Percentiles rank a stretch among this genome's conserved stretches.
Evolutionary conservation across 92 coral and sea anemone species (phyloP).

Genomic region (Epizoanthus scotinus): DNA sequence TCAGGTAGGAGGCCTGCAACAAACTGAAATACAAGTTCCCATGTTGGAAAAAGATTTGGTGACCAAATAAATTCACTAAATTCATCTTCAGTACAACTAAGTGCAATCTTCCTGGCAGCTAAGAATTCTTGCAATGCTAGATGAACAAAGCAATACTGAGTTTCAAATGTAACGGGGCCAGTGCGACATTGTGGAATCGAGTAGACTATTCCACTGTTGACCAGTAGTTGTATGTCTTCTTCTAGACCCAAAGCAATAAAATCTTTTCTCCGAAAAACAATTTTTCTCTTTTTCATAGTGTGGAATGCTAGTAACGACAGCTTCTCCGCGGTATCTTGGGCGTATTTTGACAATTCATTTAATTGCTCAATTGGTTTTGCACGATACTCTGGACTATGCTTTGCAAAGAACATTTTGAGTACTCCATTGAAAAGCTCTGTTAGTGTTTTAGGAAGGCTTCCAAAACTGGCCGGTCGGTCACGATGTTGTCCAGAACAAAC

Average conservation of each 20-base stretch:
- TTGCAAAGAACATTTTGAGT: constrained; percentile 21
- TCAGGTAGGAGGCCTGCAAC: constrained; percentile 53
- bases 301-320: constrained; percentile 2
- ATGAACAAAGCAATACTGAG: constrained; percentile 43
- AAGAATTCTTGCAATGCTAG: constrained; percentile 57
- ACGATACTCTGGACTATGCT: constrained; percentile 13
- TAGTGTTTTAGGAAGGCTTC: constrained; percentile 16
- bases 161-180: constrained; percentile 30
- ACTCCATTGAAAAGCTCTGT: constrained; percentile 22
- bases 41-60: constrained; percentile 18
- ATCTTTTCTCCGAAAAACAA: constrained; percentile 4
- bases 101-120: constrained; percentile 54
- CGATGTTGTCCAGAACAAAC: background rate
- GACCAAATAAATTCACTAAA: constrained; percentile 41
- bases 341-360: background rate
- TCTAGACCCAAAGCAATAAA: constrained; percentile 35
- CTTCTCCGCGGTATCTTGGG: constrained; percentile 12
- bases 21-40: constrained; percentile 45
- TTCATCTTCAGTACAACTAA: constrained; percentile 25
- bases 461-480: background rate
- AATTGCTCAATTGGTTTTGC: background rate
- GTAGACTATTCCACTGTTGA: constrained; percentile 41
- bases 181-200: constrained; percentile 27
- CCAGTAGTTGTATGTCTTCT: constrained; percentile 43
- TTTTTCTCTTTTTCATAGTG: constrained; percentile 5